Base-by-base conservation (phyloP, 2,888 invertebrate species). In the Mantis religiosa region DNA sequence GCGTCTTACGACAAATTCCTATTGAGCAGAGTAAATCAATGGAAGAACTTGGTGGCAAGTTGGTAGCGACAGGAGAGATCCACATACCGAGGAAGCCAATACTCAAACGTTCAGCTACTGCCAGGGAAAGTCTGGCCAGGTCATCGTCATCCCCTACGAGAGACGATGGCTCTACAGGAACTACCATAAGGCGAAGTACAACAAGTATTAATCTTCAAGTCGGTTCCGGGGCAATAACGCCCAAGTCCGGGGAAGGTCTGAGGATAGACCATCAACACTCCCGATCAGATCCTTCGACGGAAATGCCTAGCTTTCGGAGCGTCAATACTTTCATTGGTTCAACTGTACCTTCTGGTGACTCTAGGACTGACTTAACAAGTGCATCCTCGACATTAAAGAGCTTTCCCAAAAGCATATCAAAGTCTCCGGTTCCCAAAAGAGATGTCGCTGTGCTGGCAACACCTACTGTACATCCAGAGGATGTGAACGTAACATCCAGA, bases 401-500 rank as follows among this genome's bases (percentile, higher is more conserved):
- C 54, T 71, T 71, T 6, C 54, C 54, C 6, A 71, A 71, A 71
- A 25, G 54, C 15, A 71, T 25, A 20, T 71, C 25, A 3, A 71
- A 71, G 89, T 87, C 9, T 83, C 87, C 54, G 54, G 54, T 25
- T 6, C 54, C 54, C 4, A 90, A 90, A 71, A 89, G 87, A 47
- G 90, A 89, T 90, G 82, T 91, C 90, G 25, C 89, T 91, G 90
- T 92, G 91, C 90, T 89, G 92, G 92, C 95, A 27, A 47, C 88
- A 15, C 84, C 87, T 1, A 15, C 28, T 14, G 27, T 83, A 20
- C 25, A 81, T 27, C 34, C 81, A 7, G 94, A 94, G 90, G 96
- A 96, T 92, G 94, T 97, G 3, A 97, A 97, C 92, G 97, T 97
- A 0, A 97, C 97, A 0, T 96, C 96, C 86, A 94, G 95, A 89